Conservation (phyloP, 2,888 invertebrate genomes). For the Brachycybe producta region DNA sequence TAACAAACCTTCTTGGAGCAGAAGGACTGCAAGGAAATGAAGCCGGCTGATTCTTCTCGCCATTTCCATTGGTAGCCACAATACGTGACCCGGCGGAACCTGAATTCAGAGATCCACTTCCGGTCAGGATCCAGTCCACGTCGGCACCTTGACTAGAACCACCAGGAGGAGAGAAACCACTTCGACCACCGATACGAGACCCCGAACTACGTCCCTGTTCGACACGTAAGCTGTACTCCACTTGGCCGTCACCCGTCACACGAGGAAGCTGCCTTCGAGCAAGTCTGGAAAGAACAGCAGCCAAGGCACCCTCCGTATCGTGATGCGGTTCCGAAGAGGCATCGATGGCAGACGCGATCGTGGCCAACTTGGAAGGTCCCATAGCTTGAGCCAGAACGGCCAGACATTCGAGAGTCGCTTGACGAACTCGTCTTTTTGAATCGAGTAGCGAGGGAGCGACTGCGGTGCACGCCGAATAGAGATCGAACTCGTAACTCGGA, state of each 20-base stretch:
- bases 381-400: constrained; percentile 62
- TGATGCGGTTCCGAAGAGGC: constrained; percentile 30
- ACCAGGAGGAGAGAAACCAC: no score
- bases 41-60: background rate
- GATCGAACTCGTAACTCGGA: constrained; percentile 59
- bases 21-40: constrained; percentile 17
- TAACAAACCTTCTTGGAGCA: constrained; percentile 10
- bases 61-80: background rate
- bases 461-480: constrained; percentile 35
- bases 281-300: constrained; percentile 58
- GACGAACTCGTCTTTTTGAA: constrained; percentile 59
- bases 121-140: constrained; percentile 60
- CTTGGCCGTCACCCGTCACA: constrained; percentile 50
- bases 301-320: constrained; percentile 38
- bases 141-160: constrained; percentile 43
- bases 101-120: constrained; percentile 46
- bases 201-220: no score
- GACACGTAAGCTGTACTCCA: constrained; percentile 60
- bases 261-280: constrained; percentile 59
- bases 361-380: constrained; percentile 42
- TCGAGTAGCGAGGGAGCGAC: constrained; percentile 41
- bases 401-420: constrained; percentile 62
- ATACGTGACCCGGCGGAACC: constrained; percentile 31
- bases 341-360: constrained; percentile 42
- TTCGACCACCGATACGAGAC: no score